These are phyloP conservation scores for Apis laboriosa DNA, from an alignment of 1,140 invertebrate species.

Conservation along the genomic window DNA sequence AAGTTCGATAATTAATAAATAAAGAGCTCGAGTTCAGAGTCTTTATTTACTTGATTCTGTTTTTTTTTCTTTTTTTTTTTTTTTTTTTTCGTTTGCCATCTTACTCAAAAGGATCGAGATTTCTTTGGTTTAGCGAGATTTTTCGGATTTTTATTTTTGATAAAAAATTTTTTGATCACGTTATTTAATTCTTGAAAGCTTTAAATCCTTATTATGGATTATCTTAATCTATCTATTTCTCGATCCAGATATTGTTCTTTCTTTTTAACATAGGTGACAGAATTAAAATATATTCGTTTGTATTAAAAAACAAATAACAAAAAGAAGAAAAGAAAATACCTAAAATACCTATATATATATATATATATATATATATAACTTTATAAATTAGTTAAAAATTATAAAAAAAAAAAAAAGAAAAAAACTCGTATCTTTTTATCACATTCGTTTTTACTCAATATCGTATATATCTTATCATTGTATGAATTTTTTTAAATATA, in stretches of 20 bases:
- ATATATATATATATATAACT: not conserved
- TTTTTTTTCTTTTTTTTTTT: not conserved
- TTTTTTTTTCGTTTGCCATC: not conserved
- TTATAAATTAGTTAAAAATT: not conserved
- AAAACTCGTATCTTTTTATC: slow-evolving; percentile 10
- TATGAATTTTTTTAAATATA: slow-evolving; percentile 7
- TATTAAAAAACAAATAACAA: not conserved
- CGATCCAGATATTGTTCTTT: not conserved
- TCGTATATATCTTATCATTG: not conserved
- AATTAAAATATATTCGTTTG: not conserved
- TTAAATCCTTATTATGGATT: slow-evolving; percentile 1
- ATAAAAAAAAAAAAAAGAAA: not conserved
- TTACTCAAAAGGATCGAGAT: not conserved
- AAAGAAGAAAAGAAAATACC: not conserved
- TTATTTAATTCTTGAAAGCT: slow-evolving; percentile 3
- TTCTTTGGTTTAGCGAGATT: too few relatives aligned
- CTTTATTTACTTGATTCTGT: not conserved
- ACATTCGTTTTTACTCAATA: not conserved
- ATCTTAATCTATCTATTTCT: not conserved
- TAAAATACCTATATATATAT: not conserved
- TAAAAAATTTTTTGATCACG: not conserved
- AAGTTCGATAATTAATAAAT: too few relatives aligned
- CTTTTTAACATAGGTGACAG: slow-evolving; percentile 41
- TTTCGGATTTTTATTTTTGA: too few relatives aligned
- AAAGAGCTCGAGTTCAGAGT: not conserved